Evolutionary conservation across 2,797 vertebrate genomes (phyloP).

Genomic region (Enteromius treurensis): DNA sequence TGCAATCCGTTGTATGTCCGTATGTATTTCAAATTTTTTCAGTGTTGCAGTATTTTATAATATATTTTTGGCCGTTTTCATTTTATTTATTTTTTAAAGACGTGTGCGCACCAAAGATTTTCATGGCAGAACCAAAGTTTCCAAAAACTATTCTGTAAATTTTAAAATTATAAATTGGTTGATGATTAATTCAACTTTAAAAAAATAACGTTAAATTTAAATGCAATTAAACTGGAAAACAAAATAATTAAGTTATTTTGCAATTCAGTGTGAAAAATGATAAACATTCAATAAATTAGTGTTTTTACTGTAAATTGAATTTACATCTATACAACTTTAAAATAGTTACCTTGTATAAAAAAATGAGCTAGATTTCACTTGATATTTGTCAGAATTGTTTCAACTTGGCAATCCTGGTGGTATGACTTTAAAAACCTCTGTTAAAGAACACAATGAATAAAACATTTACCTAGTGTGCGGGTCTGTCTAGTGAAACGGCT

Average conservation of each 20-base stretch:
- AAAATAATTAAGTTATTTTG: not conserved
- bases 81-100: not conserved
- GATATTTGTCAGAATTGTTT: not conserved
- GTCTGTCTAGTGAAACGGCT: not conserved
- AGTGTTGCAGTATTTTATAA: not conserved
- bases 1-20: not conserved
- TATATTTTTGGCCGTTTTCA: not conserved
- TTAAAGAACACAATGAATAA: not conserved
- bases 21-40: not conserved
- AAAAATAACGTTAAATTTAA: too few species aligned
- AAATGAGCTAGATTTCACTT: not conserved
- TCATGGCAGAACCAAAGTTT: not conserved
- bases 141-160: not conserved
- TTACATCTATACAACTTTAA: not conserved
- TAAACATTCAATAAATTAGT: not conserved
- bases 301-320: not conserved
- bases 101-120: not conserved
- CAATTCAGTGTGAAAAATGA: not conserved
- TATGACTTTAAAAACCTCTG: not conserved
- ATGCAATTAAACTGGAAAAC: too few species aligned
- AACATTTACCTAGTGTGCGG: not conserved
- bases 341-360: not conserved
- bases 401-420: not conserved
- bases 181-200: too few species aligned
- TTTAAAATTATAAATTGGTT: too few species aligned